A percentile compares a stretch with the other conserved stretches of the same genome.
These are phyloP conservation scores for Poecilia latipinna DNA, from an alignment of 2,113 vertebrate species.

Conservation along the genomic window DNA sequence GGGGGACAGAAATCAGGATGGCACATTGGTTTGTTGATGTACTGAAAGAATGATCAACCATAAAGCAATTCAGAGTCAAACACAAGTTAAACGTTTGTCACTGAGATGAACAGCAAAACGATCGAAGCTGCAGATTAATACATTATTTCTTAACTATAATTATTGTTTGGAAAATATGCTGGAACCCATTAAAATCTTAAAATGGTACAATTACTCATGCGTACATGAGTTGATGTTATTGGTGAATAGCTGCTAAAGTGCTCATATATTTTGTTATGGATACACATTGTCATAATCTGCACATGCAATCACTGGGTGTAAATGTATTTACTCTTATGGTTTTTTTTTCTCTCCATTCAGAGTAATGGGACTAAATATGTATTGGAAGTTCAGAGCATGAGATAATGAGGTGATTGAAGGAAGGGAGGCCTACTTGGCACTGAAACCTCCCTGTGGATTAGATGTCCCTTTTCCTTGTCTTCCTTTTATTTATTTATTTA, in stretches of 20 bases:
- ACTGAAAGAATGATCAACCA: too few relatives aligned
- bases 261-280: not conserved
- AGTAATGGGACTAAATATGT: not conserved
- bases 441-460: slow-evolving; percentile 33
- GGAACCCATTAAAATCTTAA: not conserved
- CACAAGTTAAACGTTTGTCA: too few relatives aligned
- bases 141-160: too few relatives aligned
- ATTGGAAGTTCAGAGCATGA: slow-evolving; percentile 6
- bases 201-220: not conserved
- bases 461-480: slow-evolving; percentile 26
- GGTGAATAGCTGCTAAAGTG: not conserved
- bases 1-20: too few relatives aligned
- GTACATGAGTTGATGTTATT: not conserved
- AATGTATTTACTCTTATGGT: too few relatives aligned
- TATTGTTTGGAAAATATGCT: too few relatives aligned
- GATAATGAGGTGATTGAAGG: slow-evolving; percentile 15
- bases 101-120: too few relatives aligned
- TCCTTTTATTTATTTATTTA: not conserved
- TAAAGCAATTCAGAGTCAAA: too few relatives aligned
- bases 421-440: slow-evolving; percentile 43
- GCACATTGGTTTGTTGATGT: too few relatives aligned
- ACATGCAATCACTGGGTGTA: not conserved
- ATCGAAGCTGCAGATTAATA: too few relatives aligned
- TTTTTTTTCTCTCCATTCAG: not conserved
- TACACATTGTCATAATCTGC: not conserved